Percentiles rank a stretch among this genome's conserved stretches.
Evolutionary conservation across 92 coral and sea anemone species (phyloP).

Genomic region (Blastomussa wellsi): DNA sequence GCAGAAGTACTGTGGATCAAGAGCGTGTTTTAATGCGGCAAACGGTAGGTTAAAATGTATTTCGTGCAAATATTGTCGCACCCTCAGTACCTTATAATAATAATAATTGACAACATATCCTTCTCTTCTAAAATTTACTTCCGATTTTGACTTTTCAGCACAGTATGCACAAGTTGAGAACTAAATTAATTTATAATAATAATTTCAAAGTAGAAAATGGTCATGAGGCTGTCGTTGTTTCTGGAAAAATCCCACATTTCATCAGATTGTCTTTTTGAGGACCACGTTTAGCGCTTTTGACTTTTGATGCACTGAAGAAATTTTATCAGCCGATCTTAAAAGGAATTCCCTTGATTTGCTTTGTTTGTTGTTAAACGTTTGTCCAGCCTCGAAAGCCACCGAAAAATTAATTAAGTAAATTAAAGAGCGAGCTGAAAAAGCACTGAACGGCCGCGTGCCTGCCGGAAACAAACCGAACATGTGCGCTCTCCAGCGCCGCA

Average conservation of each 20-base stretch:
- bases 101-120: neutral
- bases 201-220: neutral
- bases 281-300: neutral
- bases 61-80: neutral
- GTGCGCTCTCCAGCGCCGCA: neutral
- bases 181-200: too few species aligned
- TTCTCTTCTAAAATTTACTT: neutral
- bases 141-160: neutral
- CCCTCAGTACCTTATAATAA: neutral
- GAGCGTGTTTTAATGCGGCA: constrained; percentile 19
- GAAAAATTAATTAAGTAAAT: neutral
- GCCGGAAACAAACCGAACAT: neutral
- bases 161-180: neutral
- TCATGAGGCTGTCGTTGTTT: neutral
- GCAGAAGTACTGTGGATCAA: constrained; percentile 36
- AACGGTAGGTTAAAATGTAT: constrained; percentile 14
- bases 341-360: neutral
- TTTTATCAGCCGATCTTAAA: neutral
- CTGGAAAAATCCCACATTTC: neutral
- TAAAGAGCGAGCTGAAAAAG: neutral
- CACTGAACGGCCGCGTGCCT: neutral
- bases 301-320: neutral
- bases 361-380: neutral
- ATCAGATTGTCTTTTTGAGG: neutral
- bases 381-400: neutral